These are phyloP conservation scores for Xanthorhoe designata DNA, from an alignment of 2,888 invertebrate genomes.

Conservation along the genomic window DNA sequence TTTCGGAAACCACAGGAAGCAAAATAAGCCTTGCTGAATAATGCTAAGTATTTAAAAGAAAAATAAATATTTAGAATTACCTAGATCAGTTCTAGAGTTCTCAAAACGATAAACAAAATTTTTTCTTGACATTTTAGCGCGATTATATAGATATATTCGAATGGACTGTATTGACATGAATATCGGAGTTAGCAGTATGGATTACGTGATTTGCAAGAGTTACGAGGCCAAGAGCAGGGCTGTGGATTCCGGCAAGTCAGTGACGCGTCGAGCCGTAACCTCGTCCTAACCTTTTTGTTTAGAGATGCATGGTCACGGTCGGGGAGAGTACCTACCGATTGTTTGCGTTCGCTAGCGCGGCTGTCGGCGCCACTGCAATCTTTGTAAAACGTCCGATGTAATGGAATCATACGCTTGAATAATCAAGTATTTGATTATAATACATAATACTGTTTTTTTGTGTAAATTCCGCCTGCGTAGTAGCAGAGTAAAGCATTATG, in stretches of 20 bases:
- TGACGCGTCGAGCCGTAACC: constrained; percentile 27
- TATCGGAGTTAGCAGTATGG: neutral
- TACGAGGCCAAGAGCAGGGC: constrained; percentile 17
- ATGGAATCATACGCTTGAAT: neutral
- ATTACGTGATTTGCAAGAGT: constrained; percentile 14
- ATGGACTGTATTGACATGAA: neutral
- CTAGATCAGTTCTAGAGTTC: neutral
- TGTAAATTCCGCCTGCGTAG: too few relatives aligned
- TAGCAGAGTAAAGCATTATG: too few relatives aligned
- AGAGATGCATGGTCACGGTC: constrained; percentile 39
- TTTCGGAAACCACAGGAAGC: too few relatives aligned
- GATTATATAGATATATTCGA: too few relatives aligned
- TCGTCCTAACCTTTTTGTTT: constrained; percentile 39
- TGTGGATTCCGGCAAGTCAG: constrained; percentile 9
- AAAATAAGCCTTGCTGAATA: too few relatives aligned
- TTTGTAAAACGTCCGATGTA: constrained; percentile 1
- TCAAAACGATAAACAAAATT: too few relatives aligned
- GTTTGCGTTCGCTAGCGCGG: constrained; percentile 18
- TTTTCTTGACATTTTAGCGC: too few relatives aligned
- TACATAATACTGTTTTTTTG: too few relatives aligned
- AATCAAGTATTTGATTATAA: neutral
- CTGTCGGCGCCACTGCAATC: constrained; percentile 11
- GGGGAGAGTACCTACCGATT: constrained; percentile 23
- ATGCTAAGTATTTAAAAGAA: too few relatives aligned
- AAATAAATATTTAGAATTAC: too few relatives aligned